Evolutionary conservation across 2,797 vertebrate species (phyloP).

Genomic region (Malurus leucopterus): DNA sequence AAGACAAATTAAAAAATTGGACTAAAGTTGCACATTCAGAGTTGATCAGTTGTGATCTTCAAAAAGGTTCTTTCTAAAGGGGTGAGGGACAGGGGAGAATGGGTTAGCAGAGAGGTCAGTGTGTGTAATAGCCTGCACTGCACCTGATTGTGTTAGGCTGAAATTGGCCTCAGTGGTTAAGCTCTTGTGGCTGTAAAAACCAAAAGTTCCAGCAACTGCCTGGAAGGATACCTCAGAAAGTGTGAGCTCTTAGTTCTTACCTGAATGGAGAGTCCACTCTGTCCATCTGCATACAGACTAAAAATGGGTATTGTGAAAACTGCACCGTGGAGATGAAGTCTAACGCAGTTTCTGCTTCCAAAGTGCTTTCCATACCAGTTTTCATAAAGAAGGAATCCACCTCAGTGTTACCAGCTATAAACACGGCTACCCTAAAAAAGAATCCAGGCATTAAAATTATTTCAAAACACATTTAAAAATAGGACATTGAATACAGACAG

Average conservation of each 20-base stretch:
- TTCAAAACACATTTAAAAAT: not conserved
- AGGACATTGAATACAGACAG: not conserved
- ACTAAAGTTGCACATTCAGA: not conserved
- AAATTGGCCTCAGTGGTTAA: not conserved
- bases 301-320: slow-evolving; percentile 96
- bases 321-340: slow-evolving; percentile 94
- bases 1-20: not conserved
- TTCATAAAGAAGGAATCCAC: slow-evolving; percentile 89
- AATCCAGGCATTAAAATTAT: not conserved
- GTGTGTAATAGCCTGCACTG: not conserved
- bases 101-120: not conserved
- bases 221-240: not conserved
- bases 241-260: slow-evolving; percentile 65
- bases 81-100: not conserved
- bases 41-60: not conserved
- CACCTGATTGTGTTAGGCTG: not conserved
- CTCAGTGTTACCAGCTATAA: slow-evolving; percentile 78
- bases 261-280: slow-evolving; percentile 85
- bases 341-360: slow-evolving; percentile 83
- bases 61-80: not conserved
- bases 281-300: slow-evolving; percentile 97
- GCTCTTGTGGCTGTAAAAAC: not conserved
- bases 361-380: slow-evolving; percentile 83
- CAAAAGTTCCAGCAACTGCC: not conserved
- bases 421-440: slow-evolving; percentile 79